phyloP scores from a whole-genome alignment of 2,888 invertebrate genomes.

The Galeruca laticollis region DNA sequence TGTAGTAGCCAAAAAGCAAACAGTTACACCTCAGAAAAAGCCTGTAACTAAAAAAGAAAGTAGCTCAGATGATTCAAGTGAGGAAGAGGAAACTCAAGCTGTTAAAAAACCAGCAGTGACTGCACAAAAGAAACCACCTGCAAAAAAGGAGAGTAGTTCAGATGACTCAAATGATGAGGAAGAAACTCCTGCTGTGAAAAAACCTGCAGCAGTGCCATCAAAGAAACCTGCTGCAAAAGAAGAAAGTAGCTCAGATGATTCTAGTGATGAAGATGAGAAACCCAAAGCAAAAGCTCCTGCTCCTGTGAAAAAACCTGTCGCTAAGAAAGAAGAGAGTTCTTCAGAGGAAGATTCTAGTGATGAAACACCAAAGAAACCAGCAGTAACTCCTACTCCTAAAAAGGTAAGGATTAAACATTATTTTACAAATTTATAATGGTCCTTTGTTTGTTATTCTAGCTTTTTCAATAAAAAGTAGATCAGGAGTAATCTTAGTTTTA shows the following conservation, averaged over 20 bases:
- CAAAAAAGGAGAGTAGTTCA: conserved; percentile 54
- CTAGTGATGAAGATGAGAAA: conserved; percentile 54
- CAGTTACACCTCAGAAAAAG: conserved; percentile 28
- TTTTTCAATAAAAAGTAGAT: too few relatives aligned
- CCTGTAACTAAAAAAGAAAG: conserved; percentile 29
- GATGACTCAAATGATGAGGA: conserved; percentile 63
- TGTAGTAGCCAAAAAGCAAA: conserved; percentile 39
- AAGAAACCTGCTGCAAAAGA: conserved; percentile 48
- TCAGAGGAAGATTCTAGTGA: conserved; percentile 34
- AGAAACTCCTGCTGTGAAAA: conserved; percentile 43
- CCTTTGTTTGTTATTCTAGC: too few relatives aligned
- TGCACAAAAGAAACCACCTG: conserved; percentile 28
- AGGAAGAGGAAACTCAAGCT: conserved; percentile 10
- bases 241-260: conserved; percentile 61
- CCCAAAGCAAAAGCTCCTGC: conserved; percentile 46
- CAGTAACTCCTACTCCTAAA: conserved; percentile 37
- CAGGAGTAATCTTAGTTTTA: too few relatives aligned
- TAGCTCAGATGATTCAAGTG: conserved; percentile 35
- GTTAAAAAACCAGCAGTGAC: not conserved
- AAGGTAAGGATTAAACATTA: not conserved
- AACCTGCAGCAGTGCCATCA: conserved; percentile 22
- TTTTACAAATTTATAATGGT: too few relatives aligned
- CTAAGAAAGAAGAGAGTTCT: conserved; percentile 57
- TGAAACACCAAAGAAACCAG: conserved; percentile 62
- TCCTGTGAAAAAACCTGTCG: conserved; percentile 53